These are phyloP conservation scores for Cyclopterus lumpus DNA, from an alignment of 2,797 vertebrate species.

Conservation along the genomic window DNA sequence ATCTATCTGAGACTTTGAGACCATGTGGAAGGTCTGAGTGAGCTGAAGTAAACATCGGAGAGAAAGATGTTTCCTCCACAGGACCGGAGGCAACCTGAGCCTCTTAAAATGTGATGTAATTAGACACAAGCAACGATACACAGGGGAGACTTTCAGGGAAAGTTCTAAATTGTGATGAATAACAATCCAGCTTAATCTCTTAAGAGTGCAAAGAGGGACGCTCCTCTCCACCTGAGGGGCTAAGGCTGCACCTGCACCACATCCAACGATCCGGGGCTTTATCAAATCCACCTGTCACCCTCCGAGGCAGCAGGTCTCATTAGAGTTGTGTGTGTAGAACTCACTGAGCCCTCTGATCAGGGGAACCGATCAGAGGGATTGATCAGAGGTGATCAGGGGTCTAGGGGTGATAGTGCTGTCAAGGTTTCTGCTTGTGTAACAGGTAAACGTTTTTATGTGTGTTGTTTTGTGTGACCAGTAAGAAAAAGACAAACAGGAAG, in stretches of 20 bases:
- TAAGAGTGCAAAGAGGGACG: slow-evolving; percentile 1
- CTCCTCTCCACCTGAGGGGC: slow-evolving; percentile 22
- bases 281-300: slow-evolving; percentile 50
- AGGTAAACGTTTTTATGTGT: not conserved
- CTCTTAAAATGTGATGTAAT: slow-evolving; percentile 24
- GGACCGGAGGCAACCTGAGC: slow-evolving; percentile 1
- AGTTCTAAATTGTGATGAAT: slow-evolving; percentile 25
- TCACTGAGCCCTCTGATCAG: slow-evolving; percentile 13
- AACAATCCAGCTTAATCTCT: slow-evolving; percentile 8
- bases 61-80: not conserved
- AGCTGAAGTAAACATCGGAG: slow-evolving; percentile 19
- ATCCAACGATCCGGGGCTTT: slow-evolving; percentile 42
- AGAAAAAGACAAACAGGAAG: slow-evolving; percentile 6
- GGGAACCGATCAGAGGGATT: slow-evolving; percentile 26
- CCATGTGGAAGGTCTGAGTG: not conserved
- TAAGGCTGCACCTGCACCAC: slow-evolving; percentile 46
- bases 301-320: slow-evolving; percentile 24
- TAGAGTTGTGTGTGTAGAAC: slow-evolving; percentile 6
- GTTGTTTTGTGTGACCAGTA: slow-evolving; percentile 2
- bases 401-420: slow-evolving; percentile 2
- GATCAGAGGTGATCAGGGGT: slow-evolving; percentile 19
- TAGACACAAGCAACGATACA: not conserved
- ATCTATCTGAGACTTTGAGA: slow-evolving; percentile 12
- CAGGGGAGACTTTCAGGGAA: slow-evolving; percentile 4
- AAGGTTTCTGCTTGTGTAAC: slow-evolving; percentile 6